Evolutionary conservation across 2,797 vertebrate genomes (phyloP), one percentile per base, ranked within the genome.

Genomic region (Parauchenoglanis ngamensis): DNA sequence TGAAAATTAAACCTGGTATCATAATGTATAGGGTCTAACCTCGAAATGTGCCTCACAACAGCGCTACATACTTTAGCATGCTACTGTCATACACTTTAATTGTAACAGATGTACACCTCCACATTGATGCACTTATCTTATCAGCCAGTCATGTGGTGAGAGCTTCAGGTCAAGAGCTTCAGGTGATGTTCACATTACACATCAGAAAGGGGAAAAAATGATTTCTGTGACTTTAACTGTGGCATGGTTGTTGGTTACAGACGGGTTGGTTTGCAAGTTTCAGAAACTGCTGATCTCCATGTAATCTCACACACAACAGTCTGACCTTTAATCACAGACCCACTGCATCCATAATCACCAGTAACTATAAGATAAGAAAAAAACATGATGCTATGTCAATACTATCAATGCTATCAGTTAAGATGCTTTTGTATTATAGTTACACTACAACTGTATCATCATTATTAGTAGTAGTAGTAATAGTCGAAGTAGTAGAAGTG

Each of bases 1-100:
- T 89, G 89, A 91, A 92, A 84, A 73, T 46, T 85, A 17, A 28
- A 49, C 61, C 61, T 67, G 40, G 61, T 49, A 52, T 2, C 4
- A 49, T 82, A 28, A 59, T 13, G 7, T 35, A 17, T 54, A 54
- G 17, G n/a, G 46, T 83, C 21, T 25, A 31, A 21, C 15, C 61
- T 52, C 4, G 8, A 13, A 68, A 68, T 68, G 19, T 83, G 81
- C 40, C 63, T 46, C 23, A 63, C 35, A 63, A 46, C 21, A 63
- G 31, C 10, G 10, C 61, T 19, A 31, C 23, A 28, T 49, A 49
- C 17, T 65, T 21, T 49, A 28, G 12, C 44, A 82, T 49, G 17
- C 40, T 61, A n/a, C 31, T 31, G 10, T 80, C 3, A 65, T 4
- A 65, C 59, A 81, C 11, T 81, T 63, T 63, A 63, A 44, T 63